Evolutionary conservation across 2,797 vertebrate genomes (phyloP).

Genomic region (Fistularia tabacaria): DNA sequence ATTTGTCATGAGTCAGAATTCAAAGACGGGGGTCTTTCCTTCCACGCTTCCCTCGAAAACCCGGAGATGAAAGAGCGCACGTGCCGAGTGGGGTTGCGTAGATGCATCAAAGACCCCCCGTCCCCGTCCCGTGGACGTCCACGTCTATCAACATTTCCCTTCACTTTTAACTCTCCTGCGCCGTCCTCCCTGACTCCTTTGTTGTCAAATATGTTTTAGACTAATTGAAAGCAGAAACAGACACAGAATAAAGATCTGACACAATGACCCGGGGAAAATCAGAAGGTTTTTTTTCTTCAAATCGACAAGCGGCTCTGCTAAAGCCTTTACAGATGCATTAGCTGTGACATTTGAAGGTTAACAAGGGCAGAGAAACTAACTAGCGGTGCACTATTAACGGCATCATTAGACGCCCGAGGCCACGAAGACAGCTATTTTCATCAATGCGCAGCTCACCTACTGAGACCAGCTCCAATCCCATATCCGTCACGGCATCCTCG

Average conservation of each 20-base stretch:
- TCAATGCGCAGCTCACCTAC: slow-evolving; percentile 3
- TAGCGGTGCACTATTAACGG: slow-evolving; percentile 24
- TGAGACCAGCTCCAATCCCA: slow-evolving; percentile 13
- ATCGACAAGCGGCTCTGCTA: too few species aligned
- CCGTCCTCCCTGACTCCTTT: too few species aligned
- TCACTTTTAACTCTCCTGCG: too few species aligned
- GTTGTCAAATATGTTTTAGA: slow-evolving; percentile 23
- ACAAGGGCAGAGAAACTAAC: slow-evolving; percentile 22
- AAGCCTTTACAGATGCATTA: background rate
- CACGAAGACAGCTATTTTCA: slow-evolving; percentile 2
- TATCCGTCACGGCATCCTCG: background rate
- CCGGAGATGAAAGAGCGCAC: too few species aligned
- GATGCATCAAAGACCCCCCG: too few species aligned
- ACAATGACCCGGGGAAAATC: slow-evolving; percentile 25
- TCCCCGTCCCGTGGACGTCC: too few species aligned
- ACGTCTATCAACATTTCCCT: too few species aligned
- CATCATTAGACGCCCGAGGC: slow-evolving; percentile 26
- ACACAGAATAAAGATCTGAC: slow-evolving; percentile 21
- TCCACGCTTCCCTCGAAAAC: too few species aligned
- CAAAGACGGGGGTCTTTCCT: too few species aligned
- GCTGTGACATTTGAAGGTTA: slow-evolving; percentile 37
- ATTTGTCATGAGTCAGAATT: too few species aligned
- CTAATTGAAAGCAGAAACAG: slow-evolving; percentile 28
- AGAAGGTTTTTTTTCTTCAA: too few species aligned
- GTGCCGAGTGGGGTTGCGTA: too few species aligned